Evolutionary conservation across 2,888 invertebrate genomes (phyloP).

Genomic region (Stramonita haemastoma): DNA sequence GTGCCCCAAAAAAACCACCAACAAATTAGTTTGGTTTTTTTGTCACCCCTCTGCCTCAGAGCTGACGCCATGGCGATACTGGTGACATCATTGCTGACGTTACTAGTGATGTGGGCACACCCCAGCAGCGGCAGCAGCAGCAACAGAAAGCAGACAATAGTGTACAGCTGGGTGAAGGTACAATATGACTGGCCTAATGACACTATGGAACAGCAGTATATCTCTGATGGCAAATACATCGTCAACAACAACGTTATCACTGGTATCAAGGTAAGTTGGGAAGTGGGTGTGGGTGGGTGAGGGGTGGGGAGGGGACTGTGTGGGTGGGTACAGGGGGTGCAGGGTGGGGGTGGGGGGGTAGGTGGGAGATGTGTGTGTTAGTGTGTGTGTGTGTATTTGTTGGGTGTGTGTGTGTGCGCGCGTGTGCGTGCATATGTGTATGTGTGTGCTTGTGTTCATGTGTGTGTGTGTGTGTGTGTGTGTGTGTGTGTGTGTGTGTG

Average conservation of each 20-base stretch:
- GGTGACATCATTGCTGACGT: constrained; percentile 11
- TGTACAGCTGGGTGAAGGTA: constrained; percentile 59
- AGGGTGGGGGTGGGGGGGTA: neutral
- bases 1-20: too few relatives aligned
- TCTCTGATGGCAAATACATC: constrained; percentile 40
- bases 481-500: too few relatives aligned
- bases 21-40: too few relatives aligned
- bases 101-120: neutral
- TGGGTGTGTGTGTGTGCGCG: too few relatives aligned
- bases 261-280: neutral
- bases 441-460: too few relatives aligned
- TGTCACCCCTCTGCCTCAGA: neutral
- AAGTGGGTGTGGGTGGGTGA: neutral
- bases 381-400: too few relatives aligned
- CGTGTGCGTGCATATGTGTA: too few relatives aligned
- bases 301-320: neutral
- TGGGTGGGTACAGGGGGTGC: neutral
- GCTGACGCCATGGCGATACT: neutral
- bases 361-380: too few relatives aligned
- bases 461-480: too few relatives aligned
- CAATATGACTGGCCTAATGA: constrained; percentile 65
- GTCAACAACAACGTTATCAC: constrained; percentile 26
- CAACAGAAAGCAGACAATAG: constrained; percentile 19
- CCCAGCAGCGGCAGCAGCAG: neutral
- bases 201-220: constrained; percentile 49